Conservation (phyloP, 2,797 vertebrate genomes). For the Eulemur coronatus region DNA sequence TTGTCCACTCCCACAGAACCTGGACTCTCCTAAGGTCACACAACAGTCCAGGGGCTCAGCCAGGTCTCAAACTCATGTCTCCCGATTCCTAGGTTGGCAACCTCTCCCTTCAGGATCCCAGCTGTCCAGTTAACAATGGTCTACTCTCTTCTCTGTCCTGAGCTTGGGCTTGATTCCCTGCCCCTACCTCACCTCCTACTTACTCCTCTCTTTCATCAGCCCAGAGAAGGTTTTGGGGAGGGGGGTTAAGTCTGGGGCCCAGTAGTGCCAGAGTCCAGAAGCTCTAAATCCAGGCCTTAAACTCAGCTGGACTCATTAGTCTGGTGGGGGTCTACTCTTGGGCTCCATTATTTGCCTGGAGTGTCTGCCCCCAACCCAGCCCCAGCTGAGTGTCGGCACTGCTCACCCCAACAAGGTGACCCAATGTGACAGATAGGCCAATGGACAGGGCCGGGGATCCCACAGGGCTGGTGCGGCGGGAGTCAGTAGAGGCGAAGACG, state of each 20-base stretch:
- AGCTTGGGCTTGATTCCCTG: neutral
- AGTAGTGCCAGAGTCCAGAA: neutral
- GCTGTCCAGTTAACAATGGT: neutral
- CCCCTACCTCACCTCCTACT: neutral
- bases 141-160: neutral
- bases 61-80: neutral
- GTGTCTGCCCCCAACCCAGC: neutral
- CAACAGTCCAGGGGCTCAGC: neutral
- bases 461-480: constrained; percentile 78
- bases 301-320: neutral
- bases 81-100: neutral
- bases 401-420: constrained; percentile 88
- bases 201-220: neutral
- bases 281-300: neutral
- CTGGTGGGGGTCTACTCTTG: neutral
- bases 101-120: neutral
- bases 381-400: neutral
- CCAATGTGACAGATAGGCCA: constrained; percentile 84
- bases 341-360: neutral
- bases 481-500: constrained; percentile 86
- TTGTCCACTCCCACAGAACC: neutral
- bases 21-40: neutral
- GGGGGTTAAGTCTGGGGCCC: neutral
- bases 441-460: constrained; percentile 86
- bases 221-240: neutral